A percentile compares a stretch with the other conserved stretches of the same genome.
Conservation (phyloP, 2,113 vertebrate species). For the Oreochromis tanganicae region DNA sequence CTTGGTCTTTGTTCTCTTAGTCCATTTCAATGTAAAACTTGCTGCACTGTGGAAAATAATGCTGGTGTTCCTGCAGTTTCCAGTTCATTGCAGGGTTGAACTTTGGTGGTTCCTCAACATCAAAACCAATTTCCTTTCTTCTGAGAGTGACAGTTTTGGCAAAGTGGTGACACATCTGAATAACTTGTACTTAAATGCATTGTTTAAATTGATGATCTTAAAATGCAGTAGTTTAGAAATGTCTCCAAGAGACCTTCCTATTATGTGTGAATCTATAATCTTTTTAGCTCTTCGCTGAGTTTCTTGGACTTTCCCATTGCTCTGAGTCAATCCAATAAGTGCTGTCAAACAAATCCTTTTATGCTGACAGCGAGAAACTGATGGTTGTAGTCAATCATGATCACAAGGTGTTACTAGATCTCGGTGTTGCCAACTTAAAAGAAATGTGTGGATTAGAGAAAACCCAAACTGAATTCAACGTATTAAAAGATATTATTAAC, state of each 20-base stretch:
- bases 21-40: neutral
- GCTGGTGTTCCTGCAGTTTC: neutral
- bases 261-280: neutral
- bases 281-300: neutral
- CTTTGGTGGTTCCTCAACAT: neutral
- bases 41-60: neutral
- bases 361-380: neutral
- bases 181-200: neutral
- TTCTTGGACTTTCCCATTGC: neutral
- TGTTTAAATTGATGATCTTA: too few species aligned
- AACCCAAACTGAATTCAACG: neutral
- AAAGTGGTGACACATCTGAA: neutral
- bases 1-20: neutral
- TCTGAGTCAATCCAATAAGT: neutral
- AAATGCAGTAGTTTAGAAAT: neutral
- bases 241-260: neutral
- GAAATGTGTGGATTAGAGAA: neutral
- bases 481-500: neutral
- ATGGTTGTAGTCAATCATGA: neutral
- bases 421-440: neutral
- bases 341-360: neutral
- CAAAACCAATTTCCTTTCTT: neutral
- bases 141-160: neutral
- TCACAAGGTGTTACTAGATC: neutral
- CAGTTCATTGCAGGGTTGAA: neutral